phyloP scores from a whole-genome alignment of 2,113 vertebrate genomes.

The Ammodytes marinus region DNA sequence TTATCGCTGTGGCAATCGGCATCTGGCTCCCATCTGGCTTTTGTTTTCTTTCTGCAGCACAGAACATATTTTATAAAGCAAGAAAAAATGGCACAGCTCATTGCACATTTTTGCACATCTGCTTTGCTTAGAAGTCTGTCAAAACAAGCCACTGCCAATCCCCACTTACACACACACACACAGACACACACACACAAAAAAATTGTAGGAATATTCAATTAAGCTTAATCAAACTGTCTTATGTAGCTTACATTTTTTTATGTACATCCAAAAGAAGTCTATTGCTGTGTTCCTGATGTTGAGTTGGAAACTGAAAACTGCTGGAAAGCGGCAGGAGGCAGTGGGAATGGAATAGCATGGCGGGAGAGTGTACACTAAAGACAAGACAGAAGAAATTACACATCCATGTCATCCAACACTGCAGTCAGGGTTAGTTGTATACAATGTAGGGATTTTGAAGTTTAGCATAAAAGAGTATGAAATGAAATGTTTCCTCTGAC shows the following conservation, averaged over 20 bases:
- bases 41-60: constrained; percentile 60
- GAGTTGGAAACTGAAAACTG: not conserved
- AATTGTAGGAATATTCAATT: constrained; percentile 7
- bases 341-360: constrained; percentile 62
- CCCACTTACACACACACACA: not conserved
- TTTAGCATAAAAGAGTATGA: constrained; percentile 9
- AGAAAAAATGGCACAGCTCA: constrained; percentile 29
- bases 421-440: constrained; percentile 2
- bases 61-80: constrained; percentile 59
- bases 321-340: constrained; percentile 42
- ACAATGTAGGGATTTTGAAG: not conserved
- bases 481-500: not conserved
- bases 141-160: constrained; percentile 13
- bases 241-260: constrained; percentile 49
- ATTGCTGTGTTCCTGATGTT: constrained; percentile 43
- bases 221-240: constrained; percentile 10
- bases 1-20: constrained; percentile 45
- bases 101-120: constrained; percentile 30
- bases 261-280: not conserved
- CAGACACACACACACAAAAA: not conserved
- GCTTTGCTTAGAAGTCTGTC: constrained; percentile 36
- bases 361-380: constrained; percentile 78
- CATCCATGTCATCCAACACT: constrained; percentile 16
- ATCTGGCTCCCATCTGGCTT: constrained; percentile 64
- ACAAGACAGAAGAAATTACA: constrained; percentile 42